Percentiles rank a stretch among this genome's conserved stretches.
Evolutionary conservation across 1,140 invertebrate genomes (phyloP).

Genomic region (Panagrolaimus sp.): DNA sequence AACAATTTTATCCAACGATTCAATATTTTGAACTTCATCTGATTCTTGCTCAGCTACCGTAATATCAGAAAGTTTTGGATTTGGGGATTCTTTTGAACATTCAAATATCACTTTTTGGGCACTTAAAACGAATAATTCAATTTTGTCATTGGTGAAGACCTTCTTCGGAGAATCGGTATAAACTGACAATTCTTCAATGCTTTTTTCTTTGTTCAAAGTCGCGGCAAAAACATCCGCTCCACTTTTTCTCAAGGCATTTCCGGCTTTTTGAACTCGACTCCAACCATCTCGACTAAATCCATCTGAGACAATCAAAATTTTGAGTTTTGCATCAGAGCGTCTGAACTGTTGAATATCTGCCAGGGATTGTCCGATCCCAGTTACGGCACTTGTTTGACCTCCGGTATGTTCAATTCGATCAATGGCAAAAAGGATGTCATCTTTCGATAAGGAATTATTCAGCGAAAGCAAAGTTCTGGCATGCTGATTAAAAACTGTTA

Average conservation of each 20-base stretch:
- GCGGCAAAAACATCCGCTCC: constrained; percentile 24
- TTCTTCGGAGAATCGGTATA: constrained; percentile 15
- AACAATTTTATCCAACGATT: neutral
- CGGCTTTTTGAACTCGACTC: constrained; percentile 19
- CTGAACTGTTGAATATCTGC: constrained; percentile 17
- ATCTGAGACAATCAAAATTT: constrained; percentile 33
- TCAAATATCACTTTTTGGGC: neutral
- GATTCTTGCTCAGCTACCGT: neutral
- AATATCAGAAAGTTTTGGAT: neutral
- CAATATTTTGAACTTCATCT: constrained; percentile 5
- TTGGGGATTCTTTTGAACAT: neutral
- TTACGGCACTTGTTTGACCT: constrained; percentile 29
- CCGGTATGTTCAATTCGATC: constrained; percentile 29
- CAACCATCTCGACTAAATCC: constrained; percentile 34
- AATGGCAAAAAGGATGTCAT: constrained; percentile 21
- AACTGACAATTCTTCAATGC: constrained; percentile 21
- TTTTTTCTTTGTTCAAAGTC: constrained; percentile 15
- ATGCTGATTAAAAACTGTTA: constrained; percentile 22
- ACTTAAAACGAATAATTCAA: neutral
- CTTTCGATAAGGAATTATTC: neutral
- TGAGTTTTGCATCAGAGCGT: constrained; percentile 21
- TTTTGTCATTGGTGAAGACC: constrained; percentile 16
- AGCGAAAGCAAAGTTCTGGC: constrained; percentile 13
- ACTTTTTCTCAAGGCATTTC: constrained; percentile 5
- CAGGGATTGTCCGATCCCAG: constrained; percentile 27